Evolutionary conservation across 2,797 vertebrate species (phyloP).

Genomic region (Argentina silus): DNA sequence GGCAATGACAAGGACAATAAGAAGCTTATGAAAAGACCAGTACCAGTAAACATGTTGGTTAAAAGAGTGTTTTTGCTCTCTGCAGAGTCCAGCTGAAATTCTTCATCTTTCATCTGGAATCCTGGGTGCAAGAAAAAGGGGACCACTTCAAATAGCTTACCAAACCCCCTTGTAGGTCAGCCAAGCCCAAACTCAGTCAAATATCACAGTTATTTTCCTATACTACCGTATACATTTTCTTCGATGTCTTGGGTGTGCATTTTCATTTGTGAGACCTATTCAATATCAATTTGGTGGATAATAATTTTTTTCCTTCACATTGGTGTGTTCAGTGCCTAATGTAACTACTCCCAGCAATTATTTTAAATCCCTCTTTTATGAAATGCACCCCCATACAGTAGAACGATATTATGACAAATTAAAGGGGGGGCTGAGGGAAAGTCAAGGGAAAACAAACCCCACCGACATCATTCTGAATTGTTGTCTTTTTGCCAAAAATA

Average conservation of each 20-base stretch:
- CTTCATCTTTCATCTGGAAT: constrained; percentile 89
- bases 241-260: constrained; percentile 23
- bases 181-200: constrained; percentile 66
- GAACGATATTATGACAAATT: constrained; percentile 68
- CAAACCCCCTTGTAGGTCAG: constrained; percentile 61
- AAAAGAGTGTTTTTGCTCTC: constrained; percentile 88
- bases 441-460: constrained; percentile 71
- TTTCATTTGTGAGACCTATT: constrained; percentile 36
- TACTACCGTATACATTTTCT: constrained; percentile 38
- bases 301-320: constrained; percentile 8
- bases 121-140: constrained; percentile 84
- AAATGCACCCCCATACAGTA: constrained; percentile 42
- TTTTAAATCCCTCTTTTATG: constrained; percentile 49
- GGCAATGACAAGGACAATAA: constrained; percentile 76
- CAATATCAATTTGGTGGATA: constrained; percentile 38
- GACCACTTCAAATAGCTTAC: constrained; percentile 80
- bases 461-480: constrained; percentile 59
- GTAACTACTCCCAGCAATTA: constrained; percentile 64
- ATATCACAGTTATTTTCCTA: constrained; percentile 58
- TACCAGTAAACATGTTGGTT: constrained; percentile 89
- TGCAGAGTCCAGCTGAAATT: constrained; percentile 86
- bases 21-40: constrained; percentile 78
- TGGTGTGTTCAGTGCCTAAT: constrained; percentile 21
- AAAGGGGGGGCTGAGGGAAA: constrained; percentile 68
- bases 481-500: constrained; percentile 57